Base-by-base conservation (phyloP, 2,797 vertebrate genomes). In the Nyctibius grandis region DNA sequence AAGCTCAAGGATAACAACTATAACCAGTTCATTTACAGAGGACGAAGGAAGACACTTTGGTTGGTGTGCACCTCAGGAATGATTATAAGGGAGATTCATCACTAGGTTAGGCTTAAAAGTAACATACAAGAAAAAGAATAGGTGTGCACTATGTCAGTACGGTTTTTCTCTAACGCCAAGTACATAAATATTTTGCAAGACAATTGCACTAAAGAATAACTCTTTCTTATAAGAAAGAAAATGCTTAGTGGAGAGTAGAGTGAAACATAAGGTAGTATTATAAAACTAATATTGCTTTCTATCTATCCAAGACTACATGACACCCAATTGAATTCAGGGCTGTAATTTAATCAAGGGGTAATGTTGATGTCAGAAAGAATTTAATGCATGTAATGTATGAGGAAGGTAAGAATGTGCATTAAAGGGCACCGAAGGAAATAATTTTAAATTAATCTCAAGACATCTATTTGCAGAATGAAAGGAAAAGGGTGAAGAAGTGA, bases 281-380 rank as follows among this genome's bases (percentile, higher is more conserved):
- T 26, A 56, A 88, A 88, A 85, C 56, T 90, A 80, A 88, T 72
- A 75, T 26, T 45, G 33, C 8, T 89, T 91, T 94, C 63, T 67
- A 72, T 70, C 59, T 83, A 70, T 56, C 53, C 29, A 85, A 86
- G 64, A 82, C 15, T 80, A 73, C 42, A 85, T 40, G 80, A 47
- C 57, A 82, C 34, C 28, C 51, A 88, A 92, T 10, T 95, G 88
- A 92, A 96, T 95, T 89, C 91, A 78, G 92, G n/a, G 13, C 4
- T 88, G 53, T 48, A 94, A 94, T 94, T 95, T 91, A 94, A 97
- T 91, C 84, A 94, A 82, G 60, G 25, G 31, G 42, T 88, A 94
- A 76, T 33, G 21, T 1, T 90, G 51, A 76, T 78, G 42, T 91
- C 72, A 90, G 60, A 96, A 97, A 90, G 40, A 91, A 93, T 45